Evolutionary conservation across 2,888 invertebrate genomes (phyloP), one percentile per base, ranked within the genome.

Genomic region (Leptura quadrifasciata): DNA sequence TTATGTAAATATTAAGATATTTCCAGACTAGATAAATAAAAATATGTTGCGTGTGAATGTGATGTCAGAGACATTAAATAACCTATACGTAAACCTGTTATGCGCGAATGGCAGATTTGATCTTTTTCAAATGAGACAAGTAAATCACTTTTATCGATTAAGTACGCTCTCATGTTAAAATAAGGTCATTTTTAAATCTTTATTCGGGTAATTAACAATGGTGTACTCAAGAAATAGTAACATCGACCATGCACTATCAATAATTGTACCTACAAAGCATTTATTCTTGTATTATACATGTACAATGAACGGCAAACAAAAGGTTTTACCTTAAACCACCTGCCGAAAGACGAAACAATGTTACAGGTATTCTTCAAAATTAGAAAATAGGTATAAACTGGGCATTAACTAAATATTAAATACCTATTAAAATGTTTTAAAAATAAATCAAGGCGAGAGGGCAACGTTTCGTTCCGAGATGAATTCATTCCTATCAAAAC

Each of bases 401-500:
- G 15, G 39, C 35, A 39, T 39, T 39, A n/a, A n/a, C n/a, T n/a
- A n/a, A n/a, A n/a, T n/a, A 39, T 39, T 15, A 39, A 9, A 39
- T 12, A n/a, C n/a, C n/a, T n/a, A 12, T 12, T 39, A 15, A 12
- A 12, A 15, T 31, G 27, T 31, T 31, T 31, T 31, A 31, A 39
- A 39, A 39, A 12, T 39, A 39, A 39, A 39, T 39, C 39, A 39
- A 31, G 15, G 15, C 24, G 52, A 71, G 24, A 71, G 71, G 71
- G 61, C 71, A 71, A 71, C 61, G 71, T 27, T 71, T 71, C 71
- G 20, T 71, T 71, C 61, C 69, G 55, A 75, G 69, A 75, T 64
- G 76, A 58, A 74, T 76, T 75, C 64, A 74, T 65, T 72, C 63
- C 68, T 79, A 84, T 86, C 85, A 85, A 85, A 85, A 87, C 85